A percentile compares a stretch with the other conserved stretches of the same genome.
phyloP scores from a whole-genome alignment of 1,140 invertebrate genomes.

The Drosophila bocki region DNA sequence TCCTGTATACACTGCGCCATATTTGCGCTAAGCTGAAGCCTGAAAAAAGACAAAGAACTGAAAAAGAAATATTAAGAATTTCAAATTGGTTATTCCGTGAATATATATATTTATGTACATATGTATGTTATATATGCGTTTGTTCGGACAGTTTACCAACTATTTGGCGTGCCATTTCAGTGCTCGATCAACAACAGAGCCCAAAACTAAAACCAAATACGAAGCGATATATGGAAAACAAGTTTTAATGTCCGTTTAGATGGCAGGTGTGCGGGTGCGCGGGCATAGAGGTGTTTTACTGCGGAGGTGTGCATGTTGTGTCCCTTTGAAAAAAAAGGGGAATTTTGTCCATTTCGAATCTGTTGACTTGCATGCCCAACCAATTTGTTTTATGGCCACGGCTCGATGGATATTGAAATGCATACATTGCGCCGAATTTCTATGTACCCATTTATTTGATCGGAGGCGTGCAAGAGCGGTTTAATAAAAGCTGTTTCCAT shows the following conservation, averaged over 20 bases:
- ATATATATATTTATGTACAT: constrained; percentile 2
- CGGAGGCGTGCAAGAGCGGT: neutral
- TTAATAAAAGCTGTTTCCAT: constrained; percentile 26
- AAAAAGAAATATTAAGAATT: constrained; percentile 40
- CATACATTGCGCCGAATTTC: constrained; percentile 25
- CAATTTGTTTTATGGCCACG: constrained; percentile 47
- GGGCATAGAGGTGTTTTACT: neutral
- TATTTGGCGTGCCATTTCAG: constrained; percentile 61
- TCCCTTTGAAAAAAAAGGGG: constrained; percentile 1
- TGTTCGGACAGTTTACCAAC: constrained; percentile 62
- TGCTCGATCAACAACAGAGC: constrained; percentile 32
- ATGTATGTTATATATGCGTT: constrained; percentile 16
- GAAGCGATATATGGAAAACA: constrained; percentile 10
- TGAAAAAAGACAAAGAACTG: constrained; percentile 17
- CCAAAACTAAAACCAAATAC: constrained; percentile 24
- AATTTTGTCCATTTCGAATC: constrained; percentile 42
- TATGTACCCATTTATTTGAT: constrained; percentile 19
- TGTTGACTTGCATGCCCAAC: constrained; percentile 51
- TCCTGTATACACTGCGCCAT: constrained; percentile 44
- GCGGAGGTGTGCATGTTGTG: constrained; percentile 3
- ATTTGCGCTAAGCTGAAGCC: constrained; percentile 47
- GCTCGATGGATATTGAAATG: constrained; percentile 49
- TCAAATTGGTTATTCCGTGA: constrained; percentile 34
- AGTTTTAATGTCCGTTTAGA: constrained; percentile 40
- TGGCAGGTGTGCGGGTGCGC: constrained; percentile 17